These are phyloP conservation scores for Lepidochrysops patricia DNA, from an alignment of 2,888 invertebrate genomes.

Conservation along the genomic window DNA sequence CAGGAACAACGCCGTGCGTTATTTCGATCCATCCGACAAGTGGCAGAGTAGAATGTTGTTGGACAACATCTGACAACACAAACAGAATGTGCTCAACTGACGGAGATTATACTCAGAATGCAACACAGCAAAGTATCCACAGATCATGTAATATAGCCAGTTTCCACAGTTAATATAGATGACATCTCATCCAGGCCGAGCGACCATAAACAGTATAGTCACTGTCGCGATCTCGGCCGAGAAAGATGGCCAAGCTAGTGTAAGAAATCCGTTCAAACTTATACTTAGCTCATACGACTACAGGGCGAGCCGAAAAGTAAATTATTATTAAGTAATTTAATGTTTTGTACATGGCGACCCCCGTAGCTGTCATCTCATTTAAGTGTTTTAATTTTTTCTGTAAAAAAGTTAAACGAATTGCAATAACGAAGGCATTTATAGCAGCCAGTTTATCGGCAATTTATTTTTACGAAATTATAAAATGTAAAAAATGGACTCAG, in stretches of 20 bases:
- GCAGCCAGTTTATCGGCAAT: not conserved
- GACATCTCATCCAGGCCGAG: not conserved
- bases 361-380: not conserved
- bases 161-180: not conserved
- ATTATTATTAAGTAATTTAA: not conserved
- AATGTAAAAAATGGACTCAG: conserved; percentile 14
- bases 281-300: not conserved
- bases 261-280: not conserved
- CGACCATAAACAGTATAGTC: not conserved
- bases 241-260: not conserved
- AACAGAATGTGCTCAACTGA: not conserved
- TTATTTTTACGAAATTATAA: not conserved
- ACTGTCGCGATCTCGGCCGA: not conserved
- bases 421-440: conserved; percentile 9
- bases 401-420: not conserved
- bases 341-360: not conserved
- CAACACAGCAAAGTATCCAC: not conserved
- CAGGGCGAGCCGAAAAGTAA: not conserved
- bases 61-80: not conserved
- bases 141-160: not conserved
- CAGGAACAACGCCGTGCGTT: not conserved
- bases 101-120: conserved; percentile 5
- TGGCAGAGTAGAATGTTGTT: not conserved
- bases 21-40: conserved; percentile 1
- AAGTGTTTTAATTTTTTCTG: not conserved